A percentile compares a stretch with the other conserved stretches of the same genome.
Evolutionary conservation across 2,797 vertebrate species (phyloP).

Genomic region (Channallabes apus): DNA sequence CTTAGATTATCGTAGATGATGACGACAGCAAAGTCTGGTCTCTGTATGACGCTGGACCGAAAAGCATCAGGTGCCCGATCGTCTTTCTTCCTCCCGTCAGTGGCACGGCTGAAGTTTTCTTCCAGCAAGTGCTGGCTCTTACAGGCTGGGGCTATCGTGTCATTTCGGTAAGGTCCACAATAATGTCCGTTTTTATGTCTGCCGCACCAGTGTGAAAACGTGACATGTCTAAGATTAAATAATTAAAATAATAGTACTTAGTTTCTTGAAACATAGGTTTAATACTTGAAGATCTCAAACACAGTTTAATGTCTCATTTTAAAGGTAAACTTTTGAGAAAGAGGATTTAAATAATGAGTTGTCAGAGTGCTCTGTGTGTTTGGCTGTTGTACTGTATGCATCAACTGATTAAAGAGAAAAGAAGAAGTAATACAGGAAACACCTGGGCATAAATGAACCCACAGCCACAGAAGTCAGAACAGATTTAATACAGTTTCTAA

Average conservation of each 20-base stretch:
- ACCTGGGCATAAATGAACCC: conserved; percentile 7
- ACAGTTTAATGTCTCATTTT: background rate
- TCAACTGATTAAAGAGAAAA: conserved; percentile 3
- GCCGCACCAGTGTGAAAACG: background rate
- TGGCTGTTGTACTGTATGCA: background rate
- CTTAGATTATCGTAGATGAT: conserved; percentile 97
- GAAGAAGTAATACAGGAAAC: conserved; percentile 34
- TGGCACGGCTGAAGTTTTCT: conserved; percentile 96
- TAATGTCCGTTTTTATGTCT: background rate
- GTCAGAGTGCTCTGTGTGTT: background rate
- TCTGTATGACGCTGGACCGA: conserved; percentile 91
- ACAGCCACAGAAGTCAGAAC: background rate
- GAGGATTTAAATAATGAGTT: background rate
- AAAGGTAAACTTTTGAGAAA: background rate
- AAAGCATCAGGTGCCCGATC: conserved; percentile 92
- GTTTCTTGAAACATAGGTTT: background rate
- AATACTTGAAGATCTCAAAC: background rate
- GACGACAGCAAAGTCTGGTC: conserved; percentile 99
- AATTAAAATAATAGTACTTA: too few relatives aligned
- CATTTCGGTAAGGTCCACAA: conserved; percentile 84
- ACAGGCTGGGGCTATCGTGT: conserved; percentile 97
- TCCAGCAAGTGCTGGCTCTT: conserved; percentile 92
- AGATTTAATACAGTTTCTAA: background rate
- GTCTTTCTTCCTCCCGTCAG: conserved; percentile 96
- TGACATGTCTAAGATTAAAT: background rate